Conservation (phyloP, 2,113 vertebrate genomes). For the Cisticola juncidis region DNA sequence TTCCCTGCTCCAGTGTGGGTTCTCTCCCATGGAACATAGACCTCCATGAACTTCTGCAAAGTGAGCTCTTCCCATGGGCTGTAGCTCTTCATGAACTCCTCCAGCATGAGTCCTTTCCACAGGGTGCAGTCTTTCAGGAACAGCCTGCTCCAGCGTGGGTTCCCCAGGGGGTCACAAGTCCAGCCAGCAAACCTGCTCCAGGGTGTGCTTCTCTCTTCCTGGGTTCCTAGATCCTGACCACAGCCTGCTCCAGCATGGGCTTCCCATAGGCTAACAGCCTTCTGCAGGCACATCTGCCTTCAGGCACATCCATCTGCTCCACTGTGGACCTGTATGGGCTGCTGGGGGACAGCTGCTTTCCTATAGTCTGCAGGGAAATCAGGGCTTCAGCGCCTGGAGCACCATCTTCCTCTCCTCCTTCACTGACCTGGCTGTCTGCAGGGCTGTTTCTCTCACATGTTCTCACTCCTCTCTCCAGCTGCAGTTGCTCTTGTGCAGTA, state of each 20-base stretch:
- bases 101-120: not conserved
- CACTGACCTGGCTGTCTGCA: not conserved
- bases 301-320: too few relatives aligned
- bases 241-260: rapidly evolving
- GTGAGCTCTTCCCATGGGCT: not conserved
- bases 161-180: not conserved
- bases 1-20: not conserved
- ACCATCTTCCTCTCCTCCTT: not conserved
- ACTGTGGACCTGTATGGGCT: not conserved
- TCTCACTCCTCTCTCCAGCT: not conserved
- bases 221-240: not conserved
- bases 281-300: not conserved
- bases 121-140: not conserved
- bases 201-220: not conserved
- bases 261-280: not conserved
- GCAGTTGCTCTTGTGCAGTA: not conserved
- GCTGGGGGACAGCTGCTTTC: not conserved
- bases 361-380: not conserved
- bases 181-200: not conserved
- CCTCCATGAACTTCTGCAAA: not conserved
- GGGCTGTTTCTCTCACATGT: not conserved
- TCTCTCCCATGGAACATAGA: not conserved
- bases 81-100: not conserved
- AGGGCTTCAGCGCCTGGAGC: rapidly evolving
- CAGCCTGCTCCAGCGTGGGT: not conserved